A percentile compares a stretch with the other conserved stretches of the same genome.
These are phyloP conservation scores for Machimus atricapillus DNA, from an alignment of 2,888 invertebrate genomes.

Conservation along the genomic window DNA sequence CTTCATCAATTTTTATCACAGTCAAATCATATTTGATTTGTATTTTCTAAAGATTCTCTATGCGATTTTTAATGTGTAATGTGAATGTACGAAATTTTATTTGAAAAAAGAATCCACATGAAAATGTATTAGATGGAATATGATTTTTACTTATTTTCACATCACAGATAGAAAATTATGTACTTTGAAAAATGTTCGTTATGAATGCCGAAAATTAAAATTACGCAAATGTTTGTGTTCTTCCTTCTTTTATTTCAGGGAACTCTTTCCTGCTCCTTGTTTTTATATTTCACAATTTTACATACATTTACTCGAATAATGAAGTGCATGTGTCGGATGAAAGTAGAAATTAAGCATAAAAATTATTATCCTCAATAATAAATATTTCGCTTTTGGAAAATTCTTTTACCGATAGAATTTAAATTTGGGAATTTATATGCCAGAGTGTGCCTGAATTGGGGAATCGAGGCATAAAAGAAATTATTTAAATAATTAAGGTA, in stretches of 20 bases:
- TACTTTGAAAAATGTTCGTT: not conserved
- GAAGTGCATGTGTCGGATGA: not conserved
- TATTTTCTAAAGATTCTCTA: conserved; percentile 50
- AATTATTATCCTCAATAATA: not conserved
- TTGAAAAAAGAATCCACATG: not conserved
- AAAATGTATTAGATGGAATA: conserved; percentile 18
- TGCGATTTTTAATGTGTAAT: conserved; percentile 3
- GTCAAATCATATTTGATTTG: conserved; percentile 63
- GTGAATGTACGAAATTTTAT: not conserved
- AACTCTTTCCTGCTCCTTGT: no score
- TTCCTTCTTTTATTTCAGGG: no score
- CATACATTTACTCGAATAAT: not conserved
- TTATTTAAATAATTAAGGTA: not conserved
- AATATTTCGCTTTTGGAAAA: not conserved
- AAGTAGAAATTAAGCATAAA: not conserved
- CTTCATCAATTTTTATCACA: conserved; percentile 55
- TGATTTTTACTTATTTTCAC: conserved; percentile 1
- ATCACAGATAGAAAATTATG: conserved; percentile 33
- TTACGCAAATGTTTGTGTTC: not conserved
- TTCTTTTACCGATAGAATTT: not conserved
- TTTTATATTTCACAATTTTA: not conserved
- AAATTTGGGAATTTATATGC: not conserved
- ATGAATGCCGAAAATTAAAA: not conserved
- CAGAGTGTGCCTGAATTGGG: not conserved
- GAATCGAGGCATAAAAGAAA: not conserved